Conservation (phyloP, 2,888 invertebrate genomes). For the Serripes groenlandicus region DNA sequence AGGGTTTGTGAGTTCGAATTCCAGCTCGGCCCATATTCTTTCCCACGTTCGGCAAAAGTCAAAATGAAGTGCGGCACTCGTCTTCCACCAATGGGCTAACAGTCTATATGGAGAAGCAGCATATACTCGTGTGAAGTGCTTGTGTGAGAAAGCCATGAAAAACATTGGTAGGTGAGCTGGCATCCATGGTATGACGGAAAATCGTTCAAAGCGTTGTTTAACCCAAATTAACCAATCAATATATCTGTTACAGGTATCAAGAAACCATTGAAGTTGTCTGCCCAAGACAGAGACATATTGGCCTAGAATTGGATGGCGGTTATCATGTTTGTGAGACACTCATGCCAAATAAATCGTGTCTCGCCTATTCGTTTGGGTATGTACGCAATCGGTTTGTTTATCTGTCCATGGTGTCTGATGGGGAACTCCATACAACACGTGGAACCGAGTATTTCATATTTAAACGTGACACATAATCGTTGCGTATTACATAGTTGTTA, state of each 20-base stretch:
- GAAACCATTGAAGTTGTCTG: slow-evolving; percentile 7
- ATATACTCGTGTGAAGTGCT: too few species aligned
- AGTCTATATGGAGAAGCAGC: too few species aligned
- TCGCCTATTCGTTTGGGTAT: slow-evolving; percentile 10
- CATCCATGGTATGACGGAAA: too few species aligned
- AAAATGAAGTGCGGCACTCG: too few species aligned
- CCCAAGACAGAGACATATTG: slow-evolving; percentile 11
- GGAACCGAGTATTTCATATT: not conserved
- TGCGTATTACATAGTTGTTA: not conserved
- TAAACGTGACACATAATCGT: not conserved
- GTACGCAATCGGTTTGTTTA: not conserved
- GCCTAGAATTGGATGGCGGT: not conserved
- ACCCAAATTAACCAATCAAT: not conserved
- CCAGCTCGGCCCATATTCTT: too few species aligned
- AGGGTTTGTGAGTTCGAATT: too few species aligned
- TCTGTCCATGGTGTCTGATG: too few species aligned
- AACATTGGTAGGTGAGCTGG: too few species aligned
- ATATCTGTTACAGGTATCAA: not conserved
- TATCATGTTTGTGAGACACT: slow-evolving; percentile 12
- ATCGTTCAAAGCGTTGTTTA: too few species aligned
- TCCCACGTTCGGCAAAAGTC: too few species aligned
- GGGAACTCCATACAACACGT: not conserved
- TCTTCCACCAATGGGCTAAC: not conserved
- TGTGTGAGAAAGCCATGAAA: not conserved
- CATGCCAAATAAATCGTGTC: not conserved